phyloP scores from a whole-genome alignment of 1,140 invertebrate species.

The Mesaphorura yosii region DNA sequence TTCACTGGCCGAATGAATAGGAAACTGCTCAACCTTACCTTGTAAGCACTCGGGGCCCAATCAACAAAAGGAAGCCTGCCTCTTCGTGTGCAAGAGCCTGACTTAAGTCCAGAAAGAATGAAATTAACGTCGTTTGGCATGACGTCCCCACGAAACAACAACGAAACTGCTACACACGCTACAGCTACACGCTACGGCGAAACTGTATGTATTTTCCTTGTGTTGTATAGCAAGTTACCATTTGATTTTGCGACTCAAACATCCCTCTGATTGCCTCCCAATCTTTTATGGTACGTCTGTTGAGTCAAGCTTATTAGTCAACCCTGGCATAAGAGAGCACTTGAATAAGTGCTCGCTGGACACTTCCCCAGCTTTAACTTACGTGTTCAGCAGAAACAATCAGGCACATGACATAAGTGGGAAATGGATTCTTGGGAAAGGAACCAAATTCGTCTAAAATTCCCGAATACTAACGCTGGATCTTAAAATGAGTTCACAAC shows the following conservation, averaged over 20 bases:
- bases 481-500: slow-evolving; percentile 9
- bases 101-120: not conserved
- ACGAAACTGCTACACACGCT: not conserved
- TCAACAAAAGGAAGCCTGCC: slow-evolving; percentile 5
- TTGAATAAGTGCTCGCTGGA: too few relatives aligned
- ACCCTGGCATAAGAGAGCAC: too few relatives aligned
- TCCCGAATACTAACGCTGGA: slow-evolving; percentile 33
- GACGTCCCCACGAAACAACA: slow-evolving; percentile 11
- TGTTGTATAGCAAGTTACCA: slow-evolving; percentile 33
- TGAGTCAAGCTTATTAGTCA: too few relatives aligned
- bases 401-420: slow-evolving; percentile 28
- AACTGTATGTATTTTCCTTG: slow-evolving; percentile 33
- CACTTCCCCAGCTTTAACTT: too few relatives aligned
- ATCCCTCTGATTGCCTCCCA: too few relatives aligned
- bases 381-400: slow-evolving; percentile 11
- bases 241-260: slow-evolving; percentile 24
- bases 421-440: slow-evolving; percentile 30
- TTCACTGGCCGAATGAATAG: too few relatives aligned
- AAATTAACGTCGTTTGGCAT: slow-evolving; percentile 4
- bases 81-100: not conserved
- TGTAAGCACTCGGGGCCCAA: slow-evolving; percentile 11
- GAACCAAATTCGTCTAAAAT: slow-evolving; percentile 31
- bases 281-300: not conserved
- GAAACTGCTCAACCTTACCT: too few relatives aligned
- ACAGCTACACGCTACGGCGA: too few relatives aligned